A percentile compares a stretch with the other conserved stretches of the same genome.
These are phyloP conservation scores for Tetranychus cinnabarinus DNA, from an alignment of 1,140 invertebrate genomes.

Conservation along the genomic window DNA sequence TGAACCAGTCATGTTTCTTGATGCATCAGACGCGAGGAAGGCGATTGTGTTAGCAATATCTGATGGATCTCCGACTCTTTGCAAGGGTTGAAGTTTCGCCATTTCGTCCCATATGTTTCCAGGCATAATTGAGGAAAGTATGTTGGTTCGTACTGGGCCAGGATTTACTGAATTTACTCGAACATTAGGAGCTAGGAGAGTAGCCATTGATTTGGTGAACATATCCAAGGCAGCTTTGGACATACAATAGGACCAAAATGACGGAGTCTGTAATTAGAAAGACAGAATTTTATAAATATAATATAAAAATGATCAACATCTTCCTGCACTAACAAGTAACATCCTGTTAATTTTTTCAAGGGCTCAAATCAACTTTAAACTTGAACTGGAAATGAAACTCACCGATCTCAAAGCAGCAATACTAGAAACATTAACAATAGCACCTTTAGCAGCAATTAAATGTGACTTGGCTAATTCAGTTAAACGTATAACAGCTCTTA, in stretches of 20 bases:
- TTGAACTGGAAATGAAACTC: neutral
- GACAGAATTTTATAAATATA: neutral
- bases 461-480: neutral
- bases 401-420: neutral
- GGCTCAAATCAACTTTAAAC: neutral
- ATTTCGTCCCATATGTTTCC: neutral
- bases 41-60: slow-evolving; percentile 57
- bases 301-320: too few species aligned
- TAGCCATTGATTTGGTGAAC: too few species aligned
- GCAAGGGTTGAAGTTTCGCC: neutral
- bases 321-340: neutral
- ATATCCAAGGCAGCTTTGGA: too few species aligned
- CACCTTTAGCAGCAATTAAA: neutral
- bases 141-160: neutral
- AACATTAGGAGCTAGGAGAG: too few species aligned
- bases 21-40: slow-evolving; percentile 22
- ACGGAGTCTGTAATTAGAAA: neutral
- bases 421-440: slow-evolving; percentile 1
- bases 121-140: neutral
- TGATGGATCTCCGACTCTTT: slow-evolving; percentile 30
- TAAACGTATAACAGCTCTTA: neutral
- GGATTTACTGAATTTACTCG: neutral
- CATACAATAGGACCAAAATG: slow-evolving; percentile 27
- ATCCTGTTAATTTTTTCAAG: neutral
- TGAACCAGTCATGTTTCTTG: slow-evolving; percentile 20